phyloP scores from a whole-genome alignment of 30 jellyfish, hydroid and myxozoan species.

The Chrysaora quinquecirrha region DNA sequence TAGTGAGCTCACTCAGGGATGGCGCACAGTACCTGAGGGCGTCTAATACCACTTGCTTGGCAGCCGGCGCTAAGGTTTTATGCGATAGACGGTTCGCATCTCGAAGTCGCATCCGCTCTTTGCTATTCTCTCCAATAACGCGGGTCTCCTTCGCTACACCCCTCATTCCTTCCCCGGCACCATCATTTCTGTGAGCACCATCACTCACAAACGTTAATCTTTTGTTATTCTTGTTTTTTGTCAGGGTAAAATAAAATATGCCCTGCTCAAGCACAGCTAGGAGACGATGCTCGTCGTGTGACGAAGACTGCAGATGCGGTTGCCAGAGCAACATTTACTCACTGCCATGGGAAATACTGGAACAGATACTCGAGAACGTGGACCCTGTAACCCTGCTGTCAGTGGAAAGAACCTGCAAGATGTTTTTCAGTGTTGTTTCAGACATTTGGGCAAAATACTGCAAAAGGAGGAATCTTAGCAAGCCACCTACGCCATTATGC shows the following conservation, averaged over 20 bases:
- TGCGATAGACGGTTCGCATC: too few species aligned
- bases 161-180: too few species aligned
- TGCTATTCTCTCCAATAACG: too few species aligned
- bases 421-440: slow-evolving; percentile 28
- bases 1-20: too few species aligned
- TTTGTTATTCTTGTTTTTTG: too few species aligned
- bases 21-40: too few species aligned
- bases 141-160: too few species aligned
- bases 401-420: slow-evolving; percentile 37
- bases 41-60: too few species aligned
- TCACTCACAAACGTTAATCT: too few species aligned
- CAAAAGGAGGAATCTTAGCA: slow-evolving; percentile 4
- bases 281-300: slow-evolving; percentile 50
- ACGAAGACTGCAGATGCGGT: slow-evolving; percentile 55
- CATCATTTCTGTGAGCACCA: too few species aligned
- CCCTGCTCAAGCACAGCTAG: neutral
- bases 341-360: slow-evolving; percentile 62
- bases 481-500: slow-evolving; percentile 61
- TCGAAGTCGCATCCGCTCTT: too few species aligned
- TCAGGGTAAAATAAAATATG: slow-evolving; percentile 17
- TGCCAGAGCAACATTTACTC: slow-evolving; percentile 59
- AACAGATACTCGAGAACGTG: slow-evolving; percentile 39
- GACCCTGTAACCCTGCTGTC: slow-evolving; percentile 56
- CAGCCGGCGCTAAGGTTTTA: too few species aligned
- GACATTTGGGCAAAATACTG: slow-evolving; percentile 45